These are phyloP conservation scores for Arenaria interpres DNA, from an alignment of 2,113 vertebrate genomes.

Conservation along the genomic window DNA sequence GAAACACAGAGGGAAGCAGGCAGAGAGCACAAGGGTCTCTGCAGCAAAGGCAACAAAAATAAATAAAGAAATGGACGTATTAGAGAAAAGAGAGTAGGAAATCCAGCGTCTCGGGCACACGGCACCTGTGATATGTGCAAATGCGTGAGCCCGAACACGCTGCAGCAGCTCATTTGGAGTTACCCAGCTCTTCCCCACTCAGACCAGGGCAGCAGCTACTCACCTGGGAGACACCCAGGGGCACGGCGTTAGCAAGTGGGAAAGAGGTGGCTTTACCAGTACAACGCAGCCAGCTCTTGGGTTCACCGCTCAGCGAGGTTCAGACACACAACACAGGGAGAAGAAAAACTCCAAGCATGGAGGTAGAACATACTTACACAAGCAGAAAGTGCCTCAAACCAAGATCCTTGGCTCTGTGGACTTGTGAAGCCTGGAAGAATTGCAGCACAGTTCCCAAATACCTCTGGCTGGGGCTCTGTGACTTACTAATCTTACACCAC, in stretches of 20 bases:
- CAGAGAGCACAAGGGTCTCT: background rate
- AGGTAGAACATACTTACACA: background rate
- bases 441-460: background rate
- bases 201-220: rapidly evolving
- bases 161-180: background rate
- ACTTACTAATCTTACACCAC: background rate
- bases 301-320: background rate
- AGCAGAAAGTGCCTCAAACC: background rate
- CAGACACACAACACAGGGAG: background rate
- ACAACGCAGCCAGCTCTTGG: background rate
- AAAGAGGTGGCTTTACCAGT: background rate
- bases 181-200: background rate
- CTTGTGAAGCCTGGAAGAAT: background rate
- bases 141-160: rapidly evolving
- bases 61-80: background rate
- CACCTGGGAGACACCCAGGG: background rate
- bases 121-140: background rate
- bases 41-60: background rate
- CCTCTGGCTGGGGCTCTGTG: background rate
- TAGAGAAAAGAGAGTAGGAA: background rate
- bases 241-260: background rate
- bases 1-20: background rate
- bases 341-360: background rate
- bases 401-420: background rate
- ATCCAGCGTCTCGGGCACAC: background rate